A percentile compares a stretch with the other conserved stretches of the same genome.
phyloP scores from a whole-genome alignment of 2,797 vertebrate species.

The Mallotus villosus region DNA sequence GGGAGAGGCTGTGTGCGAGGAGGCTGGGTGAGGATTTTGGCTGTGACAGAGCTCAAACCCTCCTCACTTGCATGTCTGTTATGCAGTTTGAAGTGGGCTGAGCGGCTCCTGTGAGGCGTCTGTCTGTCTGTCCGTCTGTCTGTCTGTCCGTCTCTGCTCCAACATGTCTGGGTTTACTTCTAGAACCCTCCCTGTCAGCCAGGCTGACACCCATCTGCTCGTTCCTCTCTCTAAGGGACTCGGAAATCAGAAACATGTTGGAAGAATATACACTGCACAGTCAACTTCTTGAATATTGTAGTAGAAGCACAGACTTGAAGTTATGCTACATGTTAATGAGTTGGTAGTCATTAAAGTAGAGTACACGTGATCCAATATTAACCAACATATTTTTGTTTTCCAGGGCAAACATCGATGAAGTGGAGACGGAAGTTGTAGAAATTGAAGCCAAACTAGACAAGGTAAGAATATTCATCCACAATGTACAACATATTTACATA shows the following conservation, averaged over 20 bases:
- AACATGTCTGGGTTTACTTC: constrained; percentile 33
- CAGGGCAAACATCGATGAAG: constrained; percentile 94
- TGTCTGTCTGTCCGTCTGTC: neutral
- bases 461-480: constrained; percentile 69
- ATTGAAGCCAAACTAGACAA: constrained; percentile 94
- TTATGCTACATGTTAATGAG: neutral
- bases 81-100: constrained; percentile 50
- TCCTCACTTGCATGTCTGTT: constrained; percentile 34
- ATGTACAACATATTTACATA: neutral
- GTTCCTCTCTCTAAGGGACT: constrained; percentile 29
- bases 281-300: no score
- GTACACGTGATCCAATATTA: neutral
- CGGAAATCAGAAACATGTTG: constrained; percentile 40
- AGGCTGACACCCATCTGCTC: constrained; percentile 34
- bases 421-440: constrained; percentile 95
- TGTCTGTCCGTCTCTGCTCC: constrained; percentile 6
- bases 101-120: constrained; percentile 40
- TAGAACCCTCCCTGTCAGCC: constrained; percentile 28
- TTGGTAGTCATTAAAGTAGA: neutral
- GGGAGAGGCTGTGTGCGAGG: neutral
- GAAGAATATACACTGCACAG: no score
- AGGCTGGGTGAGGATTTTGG: constrained; percentile 1
- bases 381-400: constrained; percentile 34
- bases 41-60: constrained; percentile 26
- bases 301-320: neutral